A percentile compares a stretch with the other conserved stretches of the same genome.
These are phyloP conservation scores for Altica lythri DNA, from an alignment of 2,888 invertebrate species.

Conservation along the genomic window DNA sequence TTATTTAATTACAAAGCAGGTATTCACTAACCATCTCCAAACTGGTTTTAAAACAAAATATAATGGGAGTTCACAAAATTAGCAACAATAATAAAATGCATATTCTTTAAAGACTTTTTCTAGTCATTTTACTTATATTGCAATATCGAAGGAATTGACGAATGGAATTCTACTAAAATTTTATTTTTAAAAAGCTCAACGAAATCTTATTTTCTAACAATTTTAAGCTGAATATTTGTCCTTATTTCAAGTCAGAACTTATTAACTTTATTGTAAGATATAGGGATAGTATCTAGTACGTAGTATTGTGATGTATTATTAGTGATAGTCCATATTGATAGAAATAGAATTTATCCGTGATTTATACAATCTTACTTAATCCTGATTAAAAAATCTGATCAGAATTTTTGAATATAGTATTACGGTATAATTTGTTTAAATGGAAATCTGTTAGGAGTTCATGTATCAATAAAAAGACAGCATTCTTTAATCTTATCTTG, in stretches of 20 bases:
- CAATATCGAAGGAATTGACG: slow-evolving; percentile 26
- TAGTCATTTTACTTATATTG: slow-evolving; percentile 18
- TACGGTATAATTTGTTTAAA: too few species aligned
- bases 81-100: slow-evolving; percentile 37
- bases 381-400: not conserved
- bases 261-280: slow-evolving; percentile 44
- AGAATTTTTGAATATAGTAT: too few species aligned
- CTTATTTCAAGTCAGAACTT: slow-evolving; percentile 45
- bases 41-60: not conserved
- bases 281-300: slow-evolving; percentile 44
- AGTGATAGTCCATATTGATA: slow-evolving; percentile 37
- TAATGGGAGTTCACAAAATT: too few species aligned
- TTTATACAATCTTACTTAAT: not conserved
- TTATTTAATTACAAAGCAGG: too few species aligned
- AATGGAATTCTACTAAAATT: slow-evolving; percentile 41
- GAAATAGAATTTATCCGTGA: slow-evolving; percentile 21
- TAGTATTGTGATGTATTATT: slow-evolving; percentile 51
- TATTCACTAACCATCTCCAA: not conserved
- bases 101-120: slow-evolving; percentile 32
- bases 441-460: too few species aligned
- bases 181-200: slow-evolving; percentile 29
- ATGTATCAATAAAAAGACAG: too few species aligned
- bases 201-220: slow-evolving; percentile 18
- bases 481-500: too few species aligned
- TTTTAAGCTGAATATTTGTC: slow-evolving; percentile 48